Conservation (phyloP, 2,113 vertebrate genomes). For the Chroicocephalus ridibundus region DNA sequence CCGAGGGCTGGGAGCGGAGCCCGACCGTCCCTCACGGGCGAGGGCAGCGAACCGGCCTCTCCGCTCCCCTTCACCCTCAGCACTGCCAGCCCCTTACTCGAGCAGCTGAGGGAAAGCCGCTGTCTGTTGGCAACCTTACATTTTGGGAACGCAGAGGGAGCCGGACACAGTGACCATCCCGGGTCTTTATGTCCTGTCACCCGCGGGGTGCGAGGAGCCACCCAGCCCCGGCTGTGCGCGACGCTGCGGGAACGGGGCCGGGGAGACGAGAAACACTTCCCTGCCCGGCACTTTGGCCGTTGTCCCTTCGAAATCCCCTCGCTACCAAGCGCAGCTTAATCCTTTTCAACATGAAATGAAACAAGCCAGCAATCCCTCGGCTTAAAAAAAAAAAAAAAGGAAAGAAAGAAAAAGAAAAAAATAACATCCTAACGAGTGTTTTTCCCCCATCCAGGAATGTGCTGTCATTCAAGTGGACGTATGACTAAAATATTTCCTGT, state of each 20-base stretch:
- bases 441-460: background rate
- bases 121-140: background rate
- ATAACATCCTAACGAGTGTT: background rate
- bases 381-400: background rate
- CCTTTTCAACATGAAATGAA: background rate
- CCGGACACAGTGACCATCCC: background rate
- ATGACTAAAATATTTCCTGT: conserved; percentile 18
- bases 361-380: background rate
- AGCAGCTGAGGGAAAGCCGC: background rate
- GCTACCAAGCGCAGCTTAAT: background rate
- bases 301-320: background rate
- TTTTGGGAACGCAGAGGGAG: background rate
- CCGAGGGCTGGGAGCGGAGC: background rate
- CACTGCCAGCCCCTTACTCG: accelerated
- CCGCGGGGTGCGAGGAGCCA: too few species aligned
- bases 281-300: background rate
- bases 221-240: too few species aligned
- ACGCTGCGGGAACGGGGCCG: background rate
- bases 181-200: background rate
- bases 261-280: background rate
- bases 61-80: background rate
- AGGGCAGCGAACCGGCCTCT: background rate
- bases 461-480: background rate
- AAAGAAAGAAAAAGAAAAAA: background rate
- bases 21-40: background rate